Base-by-base conservation (phyloP, 2,797 vertebrate species). In the Epinephelus malabaricus region DNA sequence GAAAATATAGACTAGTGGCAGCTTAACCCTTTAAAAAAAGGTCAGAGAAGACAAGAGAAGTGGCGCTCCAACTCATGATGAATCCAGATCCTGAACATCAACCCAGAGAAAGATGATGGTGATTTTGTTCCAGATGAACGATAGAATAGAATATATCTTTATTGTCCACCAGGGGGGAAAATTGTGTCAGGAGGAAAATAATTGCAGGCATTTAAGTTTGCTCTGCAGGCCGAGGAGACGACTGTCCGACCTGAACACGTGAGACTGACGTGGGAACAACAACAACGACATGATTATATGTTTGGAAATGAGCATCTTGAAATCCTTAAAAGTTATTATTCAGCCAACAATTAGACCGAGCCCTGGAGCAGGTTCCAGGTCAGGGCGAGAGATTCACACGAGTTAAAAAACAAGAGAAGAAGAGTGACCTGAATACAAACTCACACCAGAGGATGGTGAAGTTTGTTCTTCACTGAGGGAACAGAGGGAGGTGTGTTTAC, bases 321-420 rank as follows among this genome's bases (percentile, higher is more conserved):
- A 82, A 83, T 49, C 51, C 68, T 83, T 77, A 38, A 73, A 51
- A 73, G 62, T 78, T 50, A 78, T 64, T 83, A 83, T 88, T 81
- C 74, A 73, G 49, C 69, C 34, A 77, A 70, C 84, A 88, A 88
- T 86, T 82, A 84, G 82, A 50, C 71, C 8, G 61, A 87, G 78
- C 83, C 86, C 83, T 7, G 40, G 83, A 87, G 87, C 83, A 54
- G 61, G 73, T 85, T 81, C 59, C 77, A 76, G 87, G 82, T 83
- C 89, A 84, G 71, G 61, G 15, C 1, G 14, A 73, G 81, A 59
- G 55, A 66, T 78, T 84, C 74, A 76, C 81, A 79, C 7, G 2
- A 54, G 49, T 50, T 59, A 25, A 70, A 45, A 65, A 63, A 69
- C 43, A 63, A 69, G 66, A 80, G 77, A 38, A 83, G 74, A 63